phyloP scores from a whole-genome alignment of 2,888 invertebrate species.

The Drosophila formosana region DNA sequence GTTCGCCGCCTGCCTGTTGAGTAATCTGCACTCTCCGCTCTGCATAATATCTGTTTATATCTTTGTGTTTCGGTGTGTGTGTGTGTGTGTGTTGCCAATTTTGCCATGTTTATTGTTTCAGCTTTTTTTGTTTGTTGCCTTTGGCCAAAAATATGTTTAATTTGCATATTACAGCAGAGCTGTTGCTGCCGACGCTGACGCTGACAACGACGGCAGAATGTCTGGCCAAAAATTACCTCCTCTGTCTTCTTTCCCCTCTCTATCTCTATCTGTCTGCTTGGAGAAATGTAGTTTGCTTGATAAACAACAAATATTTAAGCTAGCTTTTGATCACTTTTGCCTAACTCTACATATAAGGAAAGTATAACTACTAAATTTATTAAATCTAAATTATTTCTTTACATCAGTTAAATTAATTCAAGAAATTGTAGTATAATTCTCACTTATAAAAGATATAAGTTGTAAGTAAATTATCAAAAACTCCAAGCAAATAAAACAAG shows the following conservation, averaged over 20 bases:
- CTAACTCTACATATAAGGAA: not conserved
- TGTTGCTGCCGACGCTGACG: slow-evolving; percentile 4
- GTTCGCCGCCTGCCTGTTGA: slow-evolving; percentile 62
- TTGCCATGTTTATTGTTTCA: slow-evolving; percentile 28
- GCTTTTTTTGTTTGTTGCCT: slow-evolving; percentile 14
- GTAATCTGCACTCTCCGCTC: slow-evolving; percentile 53
- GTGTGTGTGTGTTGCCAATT: slow-evolving; percentile 56
- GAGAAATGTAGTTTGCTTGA: not conserved
- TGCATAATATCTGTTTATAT: slow-evolving; percentile 3
- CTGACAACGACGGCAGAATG: slow-evolving; percentile 31
- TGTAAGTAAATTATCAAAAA: too few species aligned
- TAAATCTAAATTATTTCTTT: not conserved
- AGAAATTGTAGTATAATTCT: too few species aligned
- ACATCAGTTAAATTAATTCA: too few species aligned
- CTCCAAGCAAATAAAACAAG: too few species aligned
- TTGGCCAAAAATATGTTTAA: slow-evolving; percentile 19
- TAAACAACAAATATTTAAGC: slow-evolving; percentile 1
- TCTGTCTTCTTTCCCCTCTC: not conserved
- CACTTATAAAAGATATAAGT: too few species aligned
- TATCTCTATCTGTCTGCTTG: not conserved
- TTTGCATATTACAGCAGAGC: slow-evolving; percentile 34
- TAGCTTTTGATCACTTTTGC: not conserved
- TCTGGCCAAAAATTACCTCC: slow-evolving; percentile 16
- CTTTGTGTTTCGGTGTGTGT: not conserved
- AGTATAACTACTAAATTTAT: not conserved